Base-by-base conservation (phyloP, 1,140 invertebrate species). In the Cardiocondyla obscurior region DNA sequence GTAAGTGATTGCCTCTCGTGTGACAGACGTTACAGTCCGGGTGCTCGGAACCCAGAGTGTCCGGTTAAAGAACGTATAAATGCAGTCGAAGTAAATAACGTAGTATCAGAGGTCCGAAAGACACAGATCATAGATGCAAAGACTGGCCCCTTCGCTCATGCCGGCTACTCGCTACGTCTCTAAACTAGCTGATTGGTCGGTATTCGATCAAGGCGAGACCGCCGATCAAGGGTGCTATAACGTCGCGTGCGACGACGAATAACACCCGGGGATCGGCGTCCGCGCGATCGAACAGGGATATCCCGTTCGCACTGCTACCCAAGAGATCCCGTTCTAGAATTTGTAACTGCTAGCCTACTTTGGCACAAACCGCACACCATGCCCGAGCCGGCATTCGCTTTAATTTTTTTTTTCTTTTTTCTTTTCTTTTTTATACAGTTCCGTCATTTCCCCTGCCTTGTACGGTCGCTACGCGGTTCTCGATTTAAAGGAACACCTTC, bases 141-240 rank as follows among this genome's bases (percentile, higher is more conserved):
- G 90, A 94, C 93, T 94, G 93, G 93, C 93, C 93, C 93, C 93
- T 90, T 93, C 90, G 93, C 93, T 94, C 88, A 92, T 94, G 93
- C 93, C 93, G 93, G 93, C 93, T 90, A 90, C 81, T 90, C 79
- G 84, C 86, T 91, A 88, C 82, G 62, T 88, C 57, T 84, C 76
- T 84, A 79, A 77, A 81, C 73, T 83, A 79, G 49, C 60, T 57
- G 74, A 86, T 87, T 88, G 86, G 86, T 88, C 86, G 57, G 73
- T 64, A 62, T 39, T 60, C 67, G 64, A 83, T 57, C 81, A 7
- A 25, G 12, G 28, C 22, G 33, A 28, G 62, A 76, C 0, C 14
- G 42, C 51, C 39, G 72, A 53, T 51, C 44, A 12, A 28, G 53
- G 36, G 28, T 14, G 8, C n/a, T 73, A n/a, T 25, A 30, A 10